Conservation (phyloP, 2,113 vertebrate genomes). For the Pluvialis apricaria region DNA sequence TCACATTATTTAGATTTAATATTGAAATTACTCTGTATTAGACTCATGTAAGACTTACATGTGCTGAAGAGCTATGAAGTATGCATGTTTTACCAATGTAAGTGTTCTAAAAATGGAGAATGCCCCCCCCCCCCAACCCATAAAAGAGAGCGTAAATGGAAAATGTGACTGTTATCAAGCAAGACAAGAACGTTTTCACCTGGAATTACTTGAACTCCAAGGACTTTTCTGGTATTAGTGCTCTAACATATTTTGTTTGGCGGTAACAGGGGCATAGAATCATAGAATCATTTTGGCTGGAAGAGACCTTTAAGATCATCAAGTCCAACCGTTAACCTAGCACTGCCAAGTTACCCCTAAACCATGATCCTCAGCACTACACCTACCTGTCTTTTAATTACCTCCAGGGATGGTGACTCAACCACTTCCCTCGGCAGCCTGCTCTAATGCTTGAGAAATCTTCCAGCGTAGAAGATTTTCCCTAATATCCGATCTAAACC, state of each 20-base stretch:
- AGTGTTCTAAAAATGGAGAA: background rate
- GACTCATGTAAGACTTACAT: background rate
- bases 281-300: background rate
- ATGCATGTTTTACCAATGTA: background rate
- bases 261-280: background rate
- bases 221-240: background rate
- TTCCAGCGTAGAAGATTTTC: background rate
- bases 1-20: background rate
- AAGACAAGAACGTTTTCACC: background rate
- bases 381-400: background rate
- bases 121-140: accelerated
- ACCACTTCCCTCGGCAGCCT: background rate
- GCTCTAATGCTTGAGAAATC: background rate
- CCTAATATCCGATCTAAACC: background rate
- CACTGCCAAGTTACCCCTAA: background rate
- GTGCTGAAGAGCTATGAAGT: background rate
- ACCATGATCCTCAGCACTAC: background rate
- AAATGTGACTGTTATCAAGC: background rate
- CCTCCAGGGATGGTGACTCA: background rate
- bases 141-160: background rate
- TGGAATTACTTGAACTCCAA: background rate
- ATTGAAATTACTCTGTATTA: background rate
- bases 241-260: background rate
- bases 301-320: background rate
- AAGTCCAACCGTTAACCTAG: background rate